phyloP scores from a whole-genome alignment of 2,888 invertebrate species.

The Tetrapedia diversipes region DNA sequence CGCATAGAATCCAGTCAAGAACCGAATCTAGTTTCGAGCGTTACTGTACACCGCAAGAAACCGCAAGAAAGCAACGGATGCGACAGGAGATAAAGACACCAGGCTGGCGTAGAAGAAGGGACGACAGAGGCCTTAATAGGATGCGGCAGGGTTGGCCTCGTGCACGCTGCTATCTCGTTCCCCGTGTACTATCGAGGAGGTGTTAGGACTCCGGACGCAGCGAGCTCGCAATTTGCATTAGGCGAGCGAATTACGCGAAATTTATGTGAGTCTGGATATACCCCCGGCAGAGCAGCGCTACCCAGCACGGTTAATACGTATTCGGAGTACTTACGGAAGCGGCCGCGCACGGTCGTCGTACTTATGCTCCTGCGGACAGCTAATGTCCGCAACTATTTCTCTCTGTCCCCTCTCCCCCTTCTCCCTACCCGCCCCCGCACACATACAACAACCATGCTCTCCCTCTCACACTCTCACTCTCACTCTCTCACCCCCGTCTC shows the following conservation, averaged over 20 bases:
- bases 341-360: slow-evolving; percentile 63
- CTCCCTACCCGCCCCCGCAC: slow-evolving; percentile 32
- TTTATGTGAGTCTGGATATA: slow-evolving; percentile 75
- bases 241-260: slow-evolving; percentile 76
- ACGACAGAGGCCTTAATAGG: slow-evolving; percentile 59
- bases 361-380: slow-evolving; percentile 73
- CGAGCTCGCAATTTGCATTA: slow-evolving; percentile 75
- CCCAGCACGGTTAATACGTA: slow-evolving; percentile 68
- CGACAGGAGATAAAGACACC: slow-evolving; percentile 25
- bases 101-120: neutral
- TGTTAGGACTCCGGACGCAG: slow-evolving; percentile 63
- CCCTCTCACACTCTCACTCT: too few species aligned
- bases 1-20: too few species aligned
- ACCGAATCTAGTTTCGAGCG: too few species aligned
- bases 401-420: slow-evolving; percentile 50
- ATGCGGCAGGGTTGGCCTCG: slow-evolving; percentile 53
- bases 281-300: slow-evolving; percentile 46
- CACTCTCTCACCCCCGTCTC: too few species aligned
- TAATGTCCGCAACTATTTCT: slow-evolving; percentile 73
- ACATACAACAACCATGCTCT: too few species aligned
- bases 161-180: slow-evolving; percentile 57
- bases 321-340: slow-evolving; percentile 71
- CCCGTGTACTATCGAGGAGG: slow-evolving; percentile 64
- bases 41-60: neutral
- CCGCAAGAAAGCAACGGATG: slow-evolving; percentile 2